phyloP scores from a whole-genome alignment of 2,797 vertebrate species.

The Neosalanx taihuensis region DNA sequence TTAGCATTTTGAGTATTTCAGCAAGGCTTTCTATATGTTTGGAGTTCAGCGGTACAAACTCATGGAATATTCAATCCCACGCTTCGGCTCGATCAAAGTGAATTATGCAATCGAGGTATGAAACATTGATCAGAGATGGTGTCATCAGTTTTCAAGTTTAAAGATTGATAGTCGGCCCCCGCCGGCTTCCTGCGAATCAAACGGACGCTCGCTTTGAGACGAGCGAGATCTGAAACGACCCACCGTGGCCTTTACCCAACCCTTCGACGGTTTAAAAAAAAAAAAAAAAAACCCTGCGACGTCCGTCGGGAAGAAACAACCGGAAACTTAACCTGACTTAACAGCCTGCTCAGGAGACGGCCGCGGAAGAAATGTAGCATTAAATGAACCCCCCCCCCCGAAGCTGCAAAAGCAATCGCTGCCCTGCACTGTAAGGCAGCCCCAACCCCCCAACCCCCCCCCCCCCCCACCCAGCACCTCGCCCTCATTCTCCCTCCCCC shows the following conservation, averaged over 20 bases:
- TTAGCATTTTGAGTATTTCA: neutral
- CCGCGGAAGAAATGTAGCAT: too few relatives aligned
- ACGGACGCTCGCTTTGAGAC: constrained; percentile 15
- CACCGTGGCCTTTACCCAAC: constrained; percentile 9
- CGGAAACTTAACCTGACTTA: too few relatives aligned
- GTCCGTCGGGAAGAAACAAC: too few relatives aligned
- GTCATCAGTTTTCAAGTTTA: constrained; percentile 43
- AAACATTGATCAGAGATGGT: constrained; percentile 50
- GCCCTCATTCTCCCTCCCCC: too few relatives aligned
- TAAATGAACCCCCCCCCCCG: constrained; percentile 2
- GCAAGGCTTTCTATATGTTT: constrained; percentile 16
- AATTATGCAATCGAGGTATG: constrained; percentile 55
- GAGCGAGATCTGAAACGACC: constrained; percentile 19
- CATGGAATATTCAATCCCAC: constrained; percentile 50
- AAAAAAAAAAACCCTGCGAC: neutral
- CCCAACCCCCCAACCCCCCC: too few relatives aligned
- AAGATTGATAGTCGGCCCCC: constrained; percentile 37
- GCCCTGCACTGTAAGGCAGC: neutral
- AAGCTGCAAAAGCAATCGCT: constrained; percentile 13
- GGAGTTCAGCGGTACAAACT: constrained; percentile 44
- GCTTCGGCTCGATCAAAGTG: constrained; percentile 53
- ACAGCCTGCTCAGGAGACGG: neutral
- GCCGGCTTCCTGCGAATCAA: constrained; percentile 23
- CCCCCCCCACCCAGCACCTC: too few relatives aligned
- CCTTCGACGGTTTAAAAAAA: neutral